Base-by-base conservation (phyloP, 2,888 invertebrate species). In the Lithophane leautieri region DNA sequence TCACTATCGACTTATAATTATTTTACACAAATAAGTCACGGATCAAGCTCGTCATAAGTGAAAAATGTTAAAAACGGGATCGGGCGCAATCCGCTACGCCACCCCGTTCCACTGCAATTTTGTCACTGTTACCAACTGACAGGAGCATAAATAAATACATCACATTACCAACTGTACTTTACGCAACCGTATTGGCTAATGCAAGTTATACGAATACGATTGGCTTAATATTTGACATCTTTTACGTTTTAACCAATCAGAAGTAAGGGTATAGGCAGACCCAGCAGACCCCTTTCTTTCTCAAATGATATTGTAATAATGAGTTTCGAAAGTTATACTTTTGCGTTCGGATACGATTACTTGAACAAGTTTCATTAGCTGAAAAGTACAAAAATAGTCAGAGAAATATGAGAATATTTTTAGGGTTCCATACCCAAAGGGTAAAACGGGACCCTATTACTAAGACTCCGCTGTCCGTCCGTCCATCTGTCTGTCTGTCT, bases 131-230 rank as follows among this genome's bases (percentile, higher is more conserved):
- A 88, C 93, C 94, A 93, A 93, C 92, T 89, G 84, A 87, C 85
- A 88, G 90, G 87, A 89, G 90, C 90, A 92, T 93, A 94, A 93
- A 94, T 93, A 94, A 94, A 94, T 93, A 93, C 86, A 88, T 91
- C 73, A 84, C 50, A 70, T 54, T 85, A 71, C 88, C 86, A 87
- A 87, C 84, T 67, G 67, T 61, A 61, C 22, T 65, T 79, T 42
- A 44, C 56, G 56, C n/a, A 70, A 65, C 71, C 42, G 66, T 70
- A 87, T 87, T 87, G 86, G 85, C 28, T 54, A 62, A 61, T 40
- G 40, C 0, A 0, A 0, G 16, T 56, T 16, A 8, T 0, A 22
- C 2, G 0, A 9, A 44, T 44, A 16, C 61, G 58, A 85, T 86
- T 83, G 85, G 86, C 42, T 34, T 7, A 61, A 71, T 7, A 0